These are phyloP conservation scores for Manis crassicaudata DNA, from an alignment of 2,797 vertebrate genomes.

Conservation along the genomic window DNA sequence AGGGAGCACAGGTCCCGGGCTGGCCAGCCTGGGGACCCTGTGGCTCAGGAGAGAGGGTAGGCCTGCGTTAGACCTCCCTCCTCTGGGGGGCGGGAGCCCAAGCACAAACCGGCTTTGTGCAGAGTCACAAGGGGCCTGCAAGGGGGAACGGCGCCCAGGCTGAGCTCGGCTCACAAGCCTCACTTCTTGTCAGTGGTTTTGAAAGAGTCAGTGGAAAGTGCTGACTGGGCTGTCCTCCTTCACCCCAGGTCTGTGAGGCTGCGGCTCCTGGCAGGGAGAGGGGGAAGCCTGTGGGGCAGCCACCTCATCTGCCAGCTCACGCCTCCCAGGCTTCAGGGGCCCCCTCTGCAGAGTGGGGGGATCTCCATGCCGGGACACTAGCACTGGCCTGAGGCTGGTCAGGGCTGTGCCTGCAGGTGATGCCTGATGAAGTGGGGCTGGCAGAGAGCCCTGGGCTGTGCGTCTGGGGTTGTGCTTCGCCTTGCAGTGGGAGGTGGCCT, in stretches of 20 bases:
- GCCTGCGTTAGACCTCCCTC: not conserved
- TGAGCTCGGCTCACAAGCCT: slow-evolving; percentile 52
- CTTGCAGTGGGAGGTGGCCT: fast-evolving
- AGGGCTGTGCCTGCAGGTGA: not conserved
- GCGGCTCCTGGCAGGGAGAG: slow-evolving; percentile 18
- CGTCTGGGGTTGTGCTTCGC: not conserved
- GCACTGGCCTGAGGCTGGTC: not conserved
- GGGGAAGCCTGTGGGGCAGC: not conserved
- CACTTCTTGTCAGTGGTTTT: slow-evolving; percentile 71
- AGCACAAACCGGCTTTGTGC: slow-evolving; percentile 66
- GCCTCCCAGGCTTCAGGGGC: not conserved
- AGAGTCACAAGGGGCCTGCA: slow-evolving; percentile 63
- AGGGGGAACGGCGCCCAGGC: slow-evolving; percentile 43
- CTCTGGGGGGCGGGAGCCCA: not conserved
- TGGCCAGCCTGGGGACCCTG: not conserved
- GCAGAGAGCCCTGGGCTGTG: not conserved
- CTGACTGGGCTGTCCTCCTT: slow-evolving; percentile 67
- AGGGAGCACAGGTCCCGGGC: not conserved
- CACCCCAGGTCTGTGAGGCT: slow-evolving; percentile 32
- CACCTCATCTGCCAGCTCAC: not conserved
- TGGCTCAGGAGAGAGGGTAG: slow-evolving; percentile 27
- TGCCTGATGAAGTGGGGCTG: not conserved
- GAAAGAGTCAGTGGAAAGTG: slow-evolving; percentile 71
- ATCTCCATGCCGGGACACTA: not conserved
- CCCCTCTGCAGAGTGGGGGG: not conserved